These are phyloP conservation scores for Neopelma chrysocephalum DNA, from an alignment of 2,797 vertebrate species.

Conservation along the genomic window DNA sequence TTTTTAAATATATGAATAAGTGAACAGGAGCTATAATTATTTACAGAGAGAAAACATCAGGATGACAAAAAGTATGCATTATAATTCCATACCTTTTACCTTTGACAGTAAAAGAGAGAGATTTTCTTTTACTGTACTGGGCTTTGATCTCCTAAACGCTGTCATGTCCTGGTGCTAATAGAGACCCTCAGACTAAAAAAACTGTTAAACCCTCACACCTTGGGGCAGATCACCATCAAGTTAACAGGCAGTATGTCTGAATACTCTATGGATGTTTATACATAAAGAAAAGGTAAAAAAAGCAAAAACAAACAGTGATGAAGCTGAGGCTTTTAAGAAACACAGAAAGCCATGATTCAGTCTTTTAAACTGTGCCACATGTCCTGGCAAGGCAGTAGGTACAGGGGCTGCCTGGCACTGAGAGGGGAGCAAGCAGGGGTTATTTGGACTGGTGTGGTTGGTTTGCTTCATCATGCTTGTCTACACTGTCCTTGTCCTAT, in stretches of 20 bases:
- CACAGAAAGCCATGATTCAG: background rate
- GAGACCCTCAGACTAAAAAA: background rate
- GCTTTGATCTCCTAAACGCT: constrained; percentile 18
- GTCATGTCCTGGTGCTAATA: background rate
- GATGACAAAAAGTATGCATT: background rate
- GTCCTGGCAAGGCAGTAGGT: background rate
- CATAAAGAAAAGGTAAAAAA: rapidly evolving
- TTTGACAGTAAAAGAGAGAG: background rate
- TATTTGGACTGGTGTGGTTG: background rate
- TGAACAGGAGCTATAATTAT: constrained; percentile 18
- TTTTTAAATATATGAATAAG: constrained; percentile 29
- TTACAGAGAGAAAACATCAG: background rate
- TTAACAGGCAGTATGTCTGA: background rate
- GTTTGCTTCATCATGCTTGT: background rate
- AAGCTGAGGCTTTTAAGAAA: background rate
- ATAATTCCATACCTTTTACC: background rate
- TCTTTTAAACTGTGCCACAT: background rate
- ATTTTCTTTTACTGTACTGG: background rate
- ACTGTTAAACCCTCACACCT: background rate
- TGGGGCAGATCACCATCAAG: background rate
- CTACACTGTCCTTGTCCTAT: background rate
- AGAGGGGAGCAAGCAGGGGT: background rate
- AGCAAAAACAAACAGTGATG: rapidly evolving
- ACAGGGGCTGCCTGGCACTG: background rate
- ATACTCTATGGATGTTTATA: background rate